A percentile compares a stretch with the other conserved stretches of the same genome.
Evolutionary conservation across 2,797 vertebrate species (phyloP).

Genomic region (Chelmon rostratus): DNA sequence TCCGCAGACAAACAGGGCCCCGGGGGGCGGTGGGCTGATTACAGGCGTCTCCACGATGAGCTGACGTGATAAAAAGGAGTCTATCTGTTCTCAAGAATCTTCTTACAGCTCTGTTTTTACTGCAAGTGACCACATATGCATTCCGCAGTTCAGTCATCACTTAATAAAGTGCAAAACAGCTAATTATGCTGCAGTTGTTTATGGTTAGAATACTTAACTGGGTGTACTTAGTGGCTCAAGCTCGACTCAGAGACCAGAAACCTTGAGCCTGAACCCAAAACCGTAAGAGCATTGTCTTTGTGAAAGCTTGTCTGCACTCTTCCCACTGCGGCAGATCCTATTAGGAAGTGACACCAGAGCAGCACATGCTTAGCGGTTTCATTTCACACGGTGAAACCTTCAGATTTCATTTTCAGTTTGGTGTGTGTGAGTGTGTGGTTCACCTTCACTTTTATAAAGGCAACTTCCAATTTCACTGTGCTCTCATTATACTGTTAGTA

Average conservation of each 20-base stretch:
- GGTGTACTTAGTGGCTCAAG: not conserved
- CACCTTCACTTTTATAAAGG: slow-evolving; percentile 18
- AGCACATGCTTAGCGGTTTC: slow-evolving; percentile 26
- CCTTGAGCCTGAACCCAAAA: not conserved
- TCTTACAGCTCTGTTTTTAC: slow-evolving; percentile 19
- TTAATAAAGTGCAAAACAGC: not conserved
- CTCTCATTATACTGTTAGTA: not conserved
- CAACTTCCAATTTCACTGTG: not conserved
- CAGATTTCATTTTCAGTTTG: slow-evolving; percentile 55
- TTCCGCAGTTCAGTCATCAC: slow-evolving; percentile 23
- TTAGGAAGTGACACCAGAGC: slow-evolving; percentile 49
- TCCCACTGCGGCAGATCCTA: slow-evolving; percentile 24
- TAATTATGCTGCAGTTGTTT: not conserved
- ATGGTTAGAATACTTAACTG: not conserved
- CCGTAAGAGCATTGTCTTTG: not conserved
- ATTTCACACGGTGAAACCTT: slow-evolving; percentile 31
- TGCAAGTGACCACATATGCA: not conserved
- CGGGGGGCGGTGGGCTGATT: slow-evolving; percentile 65
- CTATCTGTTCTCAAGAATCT: slow-evolving; percentile 59
- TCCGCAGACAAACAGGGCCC: slow-evolving; percentile 60
- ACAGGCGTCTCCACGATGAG: slow-evolving; percentile 78
- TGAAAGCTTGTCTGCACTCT: not conserved
- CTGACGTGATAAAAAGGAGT: slow-evolving; percentile 66
- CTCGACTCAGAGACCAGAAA: not conserved
- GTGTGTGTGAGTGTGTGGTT: not conserved